phyloP scores from a whole-genome alignment of 2,888 invertebrate species.

The Callosobruchus maculatus region DNA sequence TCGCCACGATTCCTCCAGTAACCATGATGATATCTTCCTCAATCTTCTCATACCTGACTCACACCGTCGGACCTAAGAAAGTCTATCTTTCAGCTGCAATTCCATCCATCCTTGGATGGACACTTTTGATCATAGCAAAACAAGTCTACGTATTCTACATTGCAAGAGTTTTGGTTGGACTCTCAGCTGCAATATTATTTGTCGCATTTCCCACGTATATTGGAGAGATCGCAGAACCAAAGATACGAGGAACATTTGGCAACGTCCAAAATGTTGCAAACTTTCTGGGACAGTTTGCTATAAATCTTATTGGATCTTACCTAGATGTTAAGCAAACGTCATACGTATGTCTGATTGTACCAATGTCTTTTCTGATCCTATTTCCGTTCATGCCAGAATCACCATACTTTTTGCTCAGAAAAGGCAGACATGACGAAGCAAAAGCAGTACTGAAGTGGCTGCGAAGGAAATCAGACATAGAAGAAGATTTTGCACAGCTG shows the following conservation, averaged over 20 bases:
- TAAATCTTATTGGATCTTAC: slow-evolving; percentile 56
- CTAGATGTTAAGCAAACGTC: slow-evolving; percentile 53
- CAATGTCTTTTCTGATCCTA: slow-evolving; percentile 49
- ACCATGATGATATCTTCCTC: slow-evolving; percentile 22
- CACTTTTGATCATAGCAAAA: slow-evolving; percentile 26
- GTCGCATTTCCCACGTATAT: slow-evolving; percentile 34
- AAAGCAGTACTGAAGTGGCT: slow-evolving; percentile 27
- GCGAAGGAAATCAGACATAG: slow-evolving; percentile 23
- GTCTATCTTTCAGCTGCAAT: slow-evolving; percentile 31
- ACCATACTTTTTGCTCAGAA: slow-evolving; percentile 35
- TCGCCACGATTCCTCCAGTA: slow-evolving; percentile 37
- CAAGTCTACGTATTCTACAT: slow-evolving; percentile 34
- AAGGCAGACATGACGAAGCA: slow-evolving; percentile 28
- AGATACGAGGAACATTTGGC: slow-evolving; percentile 37
- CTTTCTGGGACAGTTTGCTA: slow-evolving; percentile 32
- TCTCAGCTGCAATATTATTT: slow-evolving; percentile 32
- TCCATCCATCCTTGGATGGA: slow-evolving; percentile 30
- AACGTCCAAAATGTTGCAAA: slow-evolving; percentile 28
- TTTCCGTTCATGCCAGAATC: slow-evolving; percentile 61
- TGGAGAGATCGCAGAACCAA: slow-evolving; percentile 36
- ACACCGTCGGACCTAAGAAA: slow-evolving; percentile 34
- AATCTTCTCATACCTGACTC: slow-evolving; percentile 30
- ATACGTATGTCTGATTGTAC: slow-evolving; percentile 47
- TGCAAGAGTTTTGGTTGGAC: slow-evolving; percentile 31
- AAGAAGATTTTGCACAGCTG: slow-evolving; percentile 28